A percentile compares a stretch with the other conserved stretches of the same genome.
These are phyloP conservation scores for Pseudopleuronectes americanus DNA, from an alignment of 2,797 vertebrate species.

Conservation along the genomic window DNA sequence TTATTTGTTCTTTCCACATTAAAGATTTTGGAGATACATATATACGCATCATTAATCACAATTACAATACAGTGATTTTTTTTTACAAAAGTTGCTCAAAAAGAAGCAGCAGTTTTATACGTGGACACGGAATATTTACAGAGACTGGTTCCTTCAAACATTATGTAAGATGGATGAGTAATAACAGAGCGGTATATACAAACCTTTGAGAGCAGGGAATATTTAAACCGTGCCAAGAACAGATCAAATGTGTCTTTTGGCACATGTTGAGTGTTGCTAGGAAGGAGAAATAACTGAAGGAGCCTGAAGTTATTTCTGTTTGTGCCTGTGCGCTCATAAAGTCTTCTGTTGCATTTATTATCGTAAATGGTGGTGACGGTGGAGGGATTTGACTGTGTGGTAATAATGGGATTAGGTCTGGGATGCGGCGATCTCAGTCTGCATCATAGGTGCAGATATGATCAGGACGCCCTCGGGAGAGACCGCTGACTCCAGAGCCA, in stretches of 20 bases:
- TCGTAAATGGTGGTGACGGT: conserved; percentile 24
- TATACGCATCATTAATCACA: conserved; percentile 47
- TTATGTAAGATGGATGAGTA: conserved; percentile 47
- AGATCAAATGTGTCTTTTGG: conserved; percentile 51
- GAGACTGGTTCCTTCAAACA: conserved; percentile 51
- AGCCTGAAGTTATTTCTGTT: conserved; percentile 32
- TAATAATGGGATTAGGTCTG: conserved; percentile 42
- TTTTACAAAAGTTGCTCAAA: conserved; percentile 49
- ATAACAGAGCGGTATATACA: conserved; percentile 70
- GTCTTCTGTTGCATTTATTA: conserved; percentile 32
- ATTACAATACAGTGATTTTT: conserved; percentile 56
- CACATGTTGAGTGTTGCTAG: conserved; percentile 38
- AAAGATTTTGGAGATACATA: conserved; percentile 59
- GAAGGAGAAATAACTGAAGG: too few species aligned
- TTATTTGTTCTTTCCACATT: conserved; percentile 66
- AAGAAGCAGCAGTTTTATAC: conserved; percentile 31
- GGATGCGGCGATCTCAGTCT: conserved; percentile 49
- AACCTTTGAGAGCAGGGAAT: conserved; percentile 60
- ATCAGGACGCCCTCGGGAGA: conserved; percentile 83
- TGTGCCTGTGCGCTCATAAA: conserved; percentile 27
- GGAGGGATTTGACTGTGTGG: conserved; percentile 12
- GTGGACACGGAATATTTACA: conserved; percentile 74
- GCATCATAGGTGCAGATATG: conserved; percentile 82
- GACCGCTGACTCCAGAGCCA: conserved; percentile 82
- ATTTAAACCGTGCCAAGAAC: conserved; percentile 55